Evolutionary conservation across 2,797 vertebrate genomes (phyloP), one percentile per base, ranked within the genome.

Genomic region (Pseudomugil tenellus): DNA sequence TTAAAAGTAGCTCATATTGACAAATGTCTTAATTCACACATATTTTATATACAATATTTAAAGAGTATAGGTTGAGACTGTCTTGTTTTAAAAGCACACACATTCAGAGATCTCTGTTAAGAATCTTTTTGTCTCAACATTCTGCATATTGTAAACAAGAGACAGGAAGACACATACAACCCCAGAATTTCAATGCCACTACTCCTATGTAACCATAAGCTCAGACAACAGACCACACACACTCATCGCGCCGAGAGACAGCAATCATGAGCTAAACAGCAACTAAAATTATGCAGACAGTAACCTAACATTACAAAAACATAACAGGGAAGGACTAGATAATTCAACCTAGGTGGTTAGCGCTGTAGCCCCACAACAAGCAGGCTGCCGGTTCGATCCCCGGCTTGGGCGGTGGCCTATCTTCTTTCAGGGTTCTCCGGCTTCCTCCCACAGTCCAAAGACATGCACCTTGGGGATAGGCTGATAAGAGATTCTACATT

Each of bases 221-320:
- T 62, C 28, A 76, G 48, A 67, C 69, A 75, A 75, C 76, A 77
- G 81, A 87, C 83, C 83, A 88, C 83, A 88, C 79, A 72, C 83
- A 79, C 76, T 77, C 65, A 73, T 74, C 77, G 77, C 17, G n/a
- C 46, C 52, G 58, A 55, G 52, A 88, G 70, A 70, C 70, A 52
- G 64, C 83, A 86, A 84, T 81, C 84, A 83, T 81, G 61, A 75
- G 70, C 59, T 77, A 35, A 77, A 64, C 76, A 53, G 72, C 69
- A 77, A 70, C 72, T 80, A 76, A 87, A 85, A 86, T 79, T 67
- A 90, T 81, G 74, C 68, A 64, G 80, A 75, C 74, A 53, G 73
- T 74, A 85, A 84, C 84, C 81, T 71, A 82, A 77, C 80, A 87
- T 88, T 86, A 87, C 48, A 28, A 62, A 72, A 84, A 73, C 73